Base-by-base conservation (phyloP, 64 coral and sea anemone genomes). In the Orbicella faveolata region DNA sequence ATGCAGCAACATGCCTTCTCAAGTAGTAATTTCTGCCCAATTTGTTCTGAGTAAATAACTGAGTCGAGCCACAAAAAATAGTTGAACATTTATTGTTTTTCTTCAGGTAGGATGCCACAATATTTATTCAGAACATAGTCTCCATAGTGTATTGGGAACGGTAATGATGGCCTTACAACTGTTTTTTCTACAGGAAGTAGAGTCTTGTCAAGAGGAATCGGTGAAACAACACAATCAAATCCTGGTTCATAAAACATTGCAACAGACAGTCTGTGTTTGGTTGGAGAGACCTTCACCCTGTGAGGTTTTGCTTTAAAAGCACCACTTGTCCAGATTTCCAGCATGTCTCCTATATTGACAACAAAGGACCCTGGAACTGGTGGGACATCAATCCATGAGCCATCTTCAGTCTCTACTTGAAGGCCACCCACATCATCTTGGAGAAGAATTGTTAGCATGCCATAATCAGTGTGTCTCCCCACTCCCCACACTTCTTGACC, bases 241-340 rank as follows among this genome's bases (percentile, higher is more conserved):
- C 89, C 90, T 69, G 94, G 94, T 7, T 88, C 89, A 63, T 91
- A 77, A 83, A 95, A 95, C 84, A 92, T 77, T 41, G 89, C 89
- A 76, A 92, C 79, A 57, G 94, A 95, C 75, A 91, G 73, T 23
- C 94, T 82, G 33, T 88, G 63, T 18, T 55, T 54, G 0, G 85
- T 78, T 63, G 78, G 14, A 37, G 95, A 97, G 11, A 73, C 63
- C 77, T 81, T 90, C 5, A 90, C 95, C 25, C 91, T 73, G 36
- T 97, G 95, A 6, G 76, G 83, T 55, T 61, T 44, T 44, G 95
- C 84, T 36, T 63, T 93, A 34, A 82, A 91, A n/a, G 88, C 87
- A 53, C 95, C 95, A 65, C 77, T 93, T 62, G 95, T 91, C 92
- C 91, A 97, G 6, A 88, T 69, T 70, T 97, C 92, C 44, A 97